Base-by-base conservation (phyloP, 1,140 invertebrate genomes). In the Uloborus diversus region DNA sequence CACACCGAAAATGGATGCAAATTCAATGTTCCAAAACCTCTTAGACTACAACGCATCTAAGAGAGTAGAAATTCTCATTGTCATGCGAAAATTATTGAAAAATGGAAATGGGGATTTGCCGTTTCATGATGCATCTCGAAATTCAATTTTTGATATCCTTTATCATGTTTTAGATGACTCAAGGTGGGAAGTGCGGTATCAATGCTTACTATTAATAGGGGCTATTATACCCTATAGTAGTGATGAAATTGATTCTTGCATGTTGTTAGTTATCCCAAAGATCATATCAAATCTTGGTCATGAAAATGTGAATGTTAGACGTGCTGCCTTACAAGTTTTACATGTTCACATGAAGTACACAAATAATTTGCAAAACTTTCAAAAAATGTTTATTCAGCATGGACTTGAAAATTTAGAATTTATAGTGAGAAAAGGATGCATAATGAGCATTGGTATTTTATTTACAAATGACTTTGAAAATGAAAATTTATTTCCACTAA, bases 401-500 rank as follows among this genome's bases (percentile, higher is more conserved):
- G 84, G 84, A 27, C 51, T 84, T 1, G 70, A 83, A 51, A 81
- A 59, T 20, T 7, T 35, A 30, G 79, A 83, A 35, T 64, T 65
- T 25, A 42, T 64, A 20, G 64, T 79, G 4, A 53, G 81, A 79
- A 83, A 83, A 78, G 83, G 82, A 1, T 62, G 68, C 28, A 69
- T 84, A 11, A 66, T 80, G 27, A 81, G 82, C 32, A 65, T 84
- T 20, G 70, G 81, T 13, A 66, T 82, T 47, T 37, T 84, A n/a
- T 83, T 84, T 35, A 78, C 83, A 5, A 53, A 80, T 27, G 83
- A 84, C 51, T 79, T 83, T 53, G 56, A 35, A 32, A 64, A 80
- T 28, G 81, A 84, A 33, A 83, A 84, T 78, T 61, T 84, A n/a
- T 79, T 66, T 68, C 79, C 75, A 3, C 61, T 84, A 20, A 65